A percentile compares a stretch with the other conserved stretches of the same genome.
These are phyloP conservation scores for Bradypus variegatus DNA, from an alignment of 2,797 vertebrate species.

Conservation along the genomic window DNA sequence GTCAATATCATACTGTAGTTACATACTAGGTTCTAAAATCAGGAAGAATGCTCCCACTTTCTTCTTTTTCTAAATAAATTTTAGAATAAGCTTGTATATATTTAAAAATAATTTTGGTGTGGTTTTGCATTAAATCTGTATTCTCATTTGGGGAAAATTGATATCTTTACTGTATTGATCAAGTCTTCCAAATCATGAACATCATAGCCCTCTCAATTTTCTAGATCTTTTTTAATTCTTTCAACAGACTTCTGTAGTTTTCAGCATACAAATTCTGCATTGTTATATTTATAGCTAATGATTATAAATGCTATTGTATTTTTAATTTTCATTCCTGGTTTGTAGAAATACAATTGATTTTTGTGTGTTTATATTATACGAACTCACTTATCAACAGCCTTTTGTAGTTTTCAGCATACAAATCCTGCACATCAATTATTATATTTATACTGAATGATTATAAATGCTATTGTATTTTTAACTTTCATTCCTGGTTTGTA, in stretches of 20 bases:
- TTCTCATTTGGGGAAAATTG: not conserved
- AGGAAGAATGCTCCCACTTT: not conserved
- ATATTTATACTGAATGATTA: not conserved
- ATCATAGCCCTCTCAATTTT: not conserved
- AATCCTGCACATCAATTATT: not conserved
- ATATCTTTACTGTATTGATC: not conserved
- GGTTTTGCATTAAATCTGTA: not conserved
- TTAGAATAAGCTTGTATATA: not conserved
- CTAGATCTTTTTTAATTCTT: not conserved
- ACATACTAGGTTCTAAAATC: not conserved
- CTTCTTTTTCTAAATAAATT: not conserved
- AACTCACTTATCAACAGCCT: not conserved
- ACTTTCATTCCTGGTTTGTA: not conserved
- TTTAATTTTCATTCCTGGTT: not conserved
- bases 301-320: not conserved
- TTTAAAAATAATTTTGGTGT: not conserved
- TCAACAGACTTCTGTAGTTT: not conserved
- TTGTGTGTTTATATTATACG: not conserved
- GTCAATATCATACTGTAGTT: not conserved
- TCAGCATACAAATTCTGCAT: not conserved
- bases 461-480: not conserved
- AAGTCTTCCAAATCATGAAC: not conserved
- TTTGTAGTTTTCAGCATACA: not conserved
- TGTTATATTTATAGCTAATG: not conserved
- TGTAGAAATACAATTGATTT: not conserved